Conservation (phyloP, 2,888 invertebrate species). For the Lepidochrysops patricia region DNA sequence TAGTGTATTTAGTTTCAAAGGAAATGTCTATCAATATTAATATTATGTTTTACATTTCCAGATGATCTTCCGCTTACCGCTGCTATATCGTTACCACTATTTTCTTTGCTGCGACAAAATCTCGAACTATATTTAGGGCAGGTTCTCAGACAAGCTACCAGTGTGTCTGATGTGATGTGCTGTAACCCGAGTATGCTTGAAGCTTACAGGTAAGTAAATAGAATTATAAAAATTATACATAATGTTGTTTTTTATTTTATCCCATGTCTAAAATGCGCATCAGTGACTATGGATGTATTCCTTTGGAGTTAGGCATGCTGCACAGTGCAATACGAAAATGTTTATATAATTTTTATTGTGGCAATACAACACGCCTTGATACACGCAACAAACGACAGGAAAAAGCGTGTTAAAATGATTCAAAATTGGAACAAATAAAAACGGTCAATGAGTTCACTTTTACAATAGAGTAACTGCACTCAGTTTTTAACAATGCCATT, state of each 20-base stretch:
- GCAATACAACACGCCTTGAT: too few species aligned
- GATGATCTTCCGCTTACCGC: constrained; percentile 64
- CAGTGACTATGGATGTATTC: too few species aligned
- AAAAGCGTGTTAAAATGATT: not conserved
- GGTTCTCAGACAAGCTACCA: constrained; percentile 55
- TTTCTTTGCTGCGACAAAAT: constrained; percentile 50
- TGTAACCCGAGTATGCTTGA: constrained; percentile 60
- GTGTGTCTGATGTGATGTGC: constrained; percentile 62
- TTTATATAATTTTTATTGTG: too few species aligned
- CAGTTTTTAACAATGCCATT: not conserved
- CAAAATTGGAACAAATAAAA: not conserved
- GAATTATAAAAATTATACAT: too few species aligned
- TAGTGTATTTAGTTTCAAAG: too few species aligned
- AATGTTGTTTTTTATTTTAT: too few species aligned
- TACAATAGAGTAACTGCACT: not conserved
- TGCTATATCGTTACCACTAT: constrained; percentile 55
- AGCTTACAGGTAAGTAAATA: constrained; percentile 50
- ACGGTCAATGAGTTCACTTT: not conserved
- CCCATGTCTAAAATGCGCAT: too few species aligned
- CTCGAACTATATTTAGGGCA: constrained; percentile 49
- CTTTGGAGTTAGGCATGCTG: too few species aligned
- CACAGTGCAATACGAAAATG: too few species aligned
- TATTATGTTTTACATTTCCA: constrained; percentile 26
- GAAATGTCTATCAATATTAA: too few species aligned
- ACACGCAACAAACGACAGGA: too few species aligned